Percentiles rank a stretch among this genome's conserved stretches.
Conservation (phyloP, 2,113 vertebrate species). For the Egretta garzetta region DNA sequence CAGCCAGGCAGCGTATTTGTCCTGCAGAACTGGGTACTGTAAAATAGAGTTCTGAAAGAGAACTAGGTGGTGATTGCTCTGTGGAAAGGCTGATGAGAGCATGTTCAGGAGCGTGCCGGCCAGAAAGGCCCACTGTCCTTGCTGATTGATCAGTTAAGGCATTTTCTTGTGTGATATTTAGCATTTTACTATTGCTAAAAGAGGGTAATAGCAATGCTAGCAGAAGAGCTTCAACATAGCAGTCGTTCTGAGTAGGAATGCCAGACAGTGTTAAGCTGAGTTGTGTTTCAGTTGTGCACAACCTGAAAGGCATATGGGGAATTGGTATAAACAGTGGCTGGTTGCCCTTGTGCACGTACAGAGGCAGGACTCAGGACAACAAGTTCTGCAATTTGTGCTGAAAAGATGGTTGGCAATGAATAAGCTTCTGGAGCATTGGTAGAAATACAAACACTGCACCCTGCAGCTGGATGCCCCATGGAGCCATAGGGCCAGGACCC, state of each 20-base stretch:
- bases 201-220: background rate
- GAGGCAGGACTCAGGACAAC: background rate
- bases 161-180: background rate
- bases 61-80: background rate
- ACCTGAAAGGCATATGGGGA: background rate
- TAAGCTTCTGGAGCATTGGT: background rate
- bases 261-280: background rate
- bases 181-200: background rate
- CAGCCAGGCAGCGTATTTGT: background rate
- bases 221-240: background rate
- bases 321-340: background rate
- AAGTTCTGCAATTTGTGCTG: background rate
- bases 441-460: background rate
- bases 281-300: background rate
- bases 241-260: background rate
- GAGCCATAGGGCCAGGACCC: background rate
- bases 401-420: background rate
- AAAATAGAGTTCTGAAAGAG: background rate
- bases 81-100: background rate
- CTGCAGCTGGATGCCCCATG: background rate
- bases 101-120: background rate
- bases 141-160: background rate
- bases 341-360: background rate
- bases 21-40: background rate
- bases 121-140: background rate